These are phyloP conservation scores for Oreotrochilus melanogaster DNA, from an alignment of 2,113 vertebrate species.

Conservation along the genomic window DNA sequence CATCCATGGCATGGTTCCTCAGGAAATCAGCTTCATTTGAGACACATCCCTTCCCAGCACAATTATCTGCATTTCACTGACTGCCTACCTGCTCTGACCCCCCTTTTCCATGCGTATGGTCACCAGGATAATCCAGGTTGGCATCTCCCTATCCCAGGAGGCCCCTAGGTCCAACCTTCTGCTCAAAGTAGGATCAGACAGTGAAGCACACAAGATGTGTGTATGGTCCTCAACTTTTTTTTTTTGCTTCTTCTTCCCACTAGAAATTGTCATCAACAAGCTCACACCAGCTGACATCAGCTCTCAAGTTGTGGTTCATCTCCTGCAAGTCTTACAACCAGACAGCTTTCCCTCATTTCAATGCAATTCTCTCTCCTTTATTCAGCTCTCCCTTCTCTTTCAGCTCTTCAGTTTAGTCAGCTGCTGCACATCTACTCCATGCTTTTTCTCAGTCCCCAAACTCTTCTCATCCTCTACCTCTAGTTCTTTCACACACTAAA, in stretches of 20 bases:
- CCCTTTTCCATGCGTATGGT: fast-evolving
- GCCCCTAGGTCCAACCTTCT: not conserved
- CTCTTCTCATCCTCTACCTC: not conserved
- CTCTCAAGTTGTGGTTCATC: not conserved
- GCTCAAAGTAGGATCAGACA: not conserved
- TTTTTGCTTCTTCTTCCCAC: not conserved
- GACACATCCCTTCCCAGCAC: not conserved
- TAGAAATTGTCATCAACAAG: not conserved
- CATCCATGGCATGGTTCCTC: not conserved
- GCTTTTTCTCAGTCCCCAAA: not conserved
- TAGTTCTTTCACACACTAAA: not conserved
- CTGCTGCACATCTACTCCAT: not conserved
- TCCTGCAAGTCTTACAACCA: not conserved
- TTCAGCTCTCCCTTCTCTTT: not conserved
- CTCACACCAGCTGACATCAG: not conserved
- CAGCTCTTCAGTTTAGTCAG: not conserved
- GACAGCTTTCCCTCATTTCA: not conserved
- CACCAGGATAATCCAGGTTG: not conserved
- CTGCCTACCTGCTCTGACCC: not conserved
- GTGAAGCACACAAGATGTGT: not conserved
- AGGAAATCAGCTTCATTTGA: not conserved
- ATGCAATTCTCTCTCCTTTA: not conserved
- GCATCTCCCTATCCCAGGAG: not conserved
- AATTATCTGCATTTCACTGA: not conserved
- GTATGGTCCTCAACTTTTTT: fast-evolving